phyloP scores from a whole-genome alignment of 2,113 vertebrate species.

The Malurus alboscapulatus region DNA sequence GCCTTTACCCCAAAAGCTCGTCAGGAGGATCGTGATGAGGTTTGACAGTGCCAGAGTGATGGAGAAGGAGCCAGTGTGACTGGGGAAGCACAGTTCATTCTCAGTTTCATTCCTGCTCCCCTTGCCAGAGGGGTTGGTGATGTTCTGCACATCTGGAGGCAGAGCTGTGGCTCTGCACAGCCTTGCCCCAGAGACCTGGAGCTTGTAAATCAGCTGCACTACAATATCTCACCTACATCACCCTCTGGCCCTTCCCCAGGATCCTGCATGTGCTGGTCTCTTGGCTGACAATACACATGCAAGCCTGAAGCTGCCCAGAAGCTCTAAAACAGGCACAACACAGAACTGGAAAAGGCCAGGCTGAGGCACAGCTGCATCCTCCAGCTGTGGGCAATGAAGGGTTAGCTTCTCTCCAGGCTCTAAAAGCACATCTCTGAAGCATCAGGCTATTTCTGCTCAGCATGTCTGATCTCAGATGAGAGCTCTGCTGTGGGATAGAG shows the following conservation, averaged over 20 bases:
- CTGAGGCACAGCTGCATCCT: background rate
- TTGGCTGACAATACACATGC: background rate
- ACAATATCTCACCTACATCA: background rate
- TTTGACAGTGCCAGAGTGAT: background rate
- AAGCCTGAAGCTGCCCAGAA: background rate
- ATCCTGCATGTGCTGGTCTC: background rate
- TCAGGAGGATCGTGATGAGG: background rate
- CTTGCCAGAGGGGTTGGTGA: background rate
- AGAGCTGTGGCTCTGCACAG: background rate
- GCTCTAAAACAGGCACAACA: background rate
- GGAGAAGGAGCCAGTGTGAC: background rate
- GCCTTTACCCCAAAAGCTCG: background rate
- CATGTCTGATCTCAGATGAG: background rate
- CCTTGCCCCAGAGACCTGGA: background rate
- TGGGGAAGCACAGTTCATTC: background rate
- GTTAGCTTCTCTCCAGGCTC: background rate
- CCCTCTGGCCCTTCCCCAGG: background rate
- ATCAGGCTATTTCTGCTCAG: background rate
- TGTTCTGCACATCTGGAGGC: background rate
- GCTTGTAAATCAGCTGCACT: background rate
- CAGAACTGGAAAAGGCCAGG: background rate
- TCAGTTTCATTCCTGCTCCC: background rate
- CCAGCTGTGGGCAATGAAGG: background rate
- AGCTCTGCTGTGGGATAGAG: background rate
- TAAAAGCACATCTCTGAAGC: background rate